Evolutionary conservation across 1,140 invertebrate species (phyloP), one percentile per base, ranked within the genome.

Genomic region (Neodiprion pinetum): DNA sequence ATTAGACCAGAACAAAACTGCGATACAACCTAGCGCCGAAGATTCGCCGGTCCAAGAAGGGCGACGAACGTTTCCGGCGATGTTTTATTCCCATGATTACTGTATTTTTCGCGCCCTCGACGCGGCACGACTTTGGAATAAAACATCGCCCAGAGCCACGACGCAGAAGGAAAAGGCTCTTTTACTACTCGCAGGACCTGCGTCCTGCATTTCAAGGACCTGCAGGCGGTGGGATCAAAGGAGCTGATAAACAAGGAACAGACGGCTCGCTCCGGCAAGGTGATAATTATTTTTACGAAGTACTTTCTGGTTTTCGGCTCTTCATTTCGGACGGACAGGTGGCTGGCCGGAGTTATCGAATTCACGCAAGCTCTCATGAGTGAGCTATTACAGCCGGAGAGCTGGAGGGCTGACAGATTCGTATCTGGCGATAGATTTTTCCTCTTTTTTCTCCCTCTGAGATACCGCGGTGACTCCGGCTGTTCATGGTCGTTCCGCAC

Each of bases 241-340:
- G 67, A 21, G 40, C 21, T 69, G 67, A 69, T 69, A 69, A 69
- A 47, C 14, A 5, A 0, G 21, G 11, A 69, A 69, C 67, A 21
- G 40, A 23, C 21, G 67, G 7, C 67, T 21, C 12, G 67, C 17
- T 21, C 4, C 40, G 21, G 40, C 10, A 69, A 69, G 67, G 21
- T 69, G 67, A 11, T 69, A 69, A 69, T 69, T 69, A 69, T 69
- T 69, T 69, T 69, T 21, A 69, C 40, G 5, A 69, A 69, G 67
- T 69, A 61, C 53, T 61, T 61, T 61, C n/a, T 61, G 53, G 11
- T 23, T 69, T 69, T 69, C 17, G 12, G 12, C 61, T 65, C 17
- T 14, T 17, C 12, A 14, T 14, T 23, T 69, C 67, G 21, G 67
- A 47, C 28, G 53, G 53, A 61, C 53, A 61, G 11, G 28, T 40